Evolutionary conservation across 92 coral and sea anemone species (phyloP), one percentile per base, ranked within the genome.

Genomic region (Palythoa caribaeorum): DNA sequence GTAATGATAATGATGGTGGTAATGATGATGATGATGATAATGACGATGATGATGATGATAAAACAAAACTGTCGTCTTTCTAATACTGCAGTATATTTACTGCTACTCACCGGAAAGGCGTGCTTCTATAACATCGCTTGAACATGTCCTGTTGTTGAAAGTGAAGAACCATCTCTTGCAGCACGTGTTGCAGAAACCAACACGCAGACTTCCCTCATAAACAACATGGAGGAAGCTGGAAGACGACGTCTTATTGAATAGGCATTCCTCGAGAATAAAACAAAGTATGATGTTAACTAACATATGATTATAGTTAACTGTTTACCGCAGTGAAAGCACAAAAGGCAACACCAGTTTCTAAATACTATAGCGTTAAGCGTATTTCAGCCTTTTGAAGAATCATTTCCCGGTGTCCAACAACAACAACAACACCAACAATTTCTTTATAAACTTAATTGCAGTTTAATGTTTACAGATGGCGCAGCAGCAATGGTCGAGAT

Each of bases 81-180:
- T 44, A 6, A 3, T 44, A 44, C 48, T 44, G 6, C 48, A 44
- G 1, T 60, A 7, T 36, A 19, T 39, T 19, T 65, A 35, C 21
- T 60, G 14, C 6, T 39, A 80, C 75, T 10, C 9, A 80, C 85
- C 85, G 40, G 91, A 80, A 57, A 92, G 88, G 57, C 92, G 85
- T 11, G 94, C 92, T 83, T 94, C 96, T 69, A 94, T 94, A 51
- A 85, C 87, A 59, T 73, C 88, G 9, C 63, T 79, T 2, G 80
- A 74, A 40, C 96, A 94, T 38, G 90, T 92, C 13, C 40, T 53
- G 19, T 83, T 84, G 69, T 92, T 87, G 80, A 94, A 94, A 3
- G 96, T 89, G 59, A 94, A 94, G 80, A 87, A 94, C 96, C 96
- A 94, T 44, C 96, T 91, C 78, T 94, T 94, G 81, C 96, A 94